Percentiles rank a stretch among this genome's conserved stretches.
Evolutionary conservation across 1,140 invertebrate genomes (phyloP).

Genomic region (Neodiprion lecontei): DNA sequence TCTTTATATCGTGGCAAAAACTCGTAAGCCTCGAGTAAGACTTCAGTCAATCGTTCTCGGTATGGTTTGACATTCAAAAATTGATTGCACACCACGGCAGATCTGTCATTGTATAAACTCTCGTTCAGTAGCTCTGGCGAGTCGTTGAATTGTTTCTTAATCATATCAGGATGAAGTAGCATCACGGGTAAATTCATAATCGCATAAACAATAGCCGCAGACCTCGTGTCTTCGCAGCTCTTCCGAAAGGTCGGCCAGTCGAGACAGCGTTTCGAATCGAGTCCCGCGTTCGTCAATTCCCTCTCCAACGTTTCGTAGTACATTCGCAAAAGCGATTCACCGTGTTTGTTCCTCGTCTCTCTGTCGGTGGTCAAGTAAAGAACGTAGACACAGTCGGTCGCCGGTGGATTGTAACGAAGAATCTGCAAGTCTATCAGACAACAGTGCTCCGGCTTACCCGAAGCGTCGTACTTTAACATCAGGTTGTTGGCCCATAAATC

Average conservation of each 20-base stretch:
- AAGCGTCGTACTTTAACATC: constrained; percentile 64
- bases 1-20: constrained; percentile 4
- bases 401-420: constrained; percentile 63
- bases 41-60: constrained; percentile 36
- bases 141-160: constrained; percentile 39
- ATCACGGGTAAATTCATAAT: constrained; percentile 44
- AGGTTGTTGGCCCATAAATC: constrained; percentile 73
- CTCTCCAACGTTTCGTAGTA: constrained; percentile 38
- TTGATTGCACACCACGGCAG: constrained; percentile 37
- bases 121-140: constrained; percentile 33
- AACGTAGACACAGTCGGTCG: constrained; percentile 61
- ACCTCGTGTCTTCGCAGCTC: constrained; percentile 30
- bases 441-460: constrained; percentile 51
- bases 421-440: constrained; percentile 71
- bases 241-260: constrained; percentile 39
- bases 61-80: constrained; percentile 33
- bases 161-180: constrained; percentile 37
- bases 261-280: constrained; percentile 32
- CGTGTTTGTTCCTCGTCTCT: constrained; percentile 33
- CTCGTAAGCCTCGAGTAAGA: constrained; percentile 39
- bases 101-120: constrained; percentile 41
- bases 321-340: constrained; percentile 31
- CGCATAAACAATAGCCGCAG: constrained; percentile 38
- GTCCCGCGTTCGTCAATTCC: constrained; percentile 25
- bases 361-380: constrained; percentile 45